phyloP scores from a whole-genome alignment of 35 echinoderm and acorn worm species.

The Lytechinus variegatus region DNA sequence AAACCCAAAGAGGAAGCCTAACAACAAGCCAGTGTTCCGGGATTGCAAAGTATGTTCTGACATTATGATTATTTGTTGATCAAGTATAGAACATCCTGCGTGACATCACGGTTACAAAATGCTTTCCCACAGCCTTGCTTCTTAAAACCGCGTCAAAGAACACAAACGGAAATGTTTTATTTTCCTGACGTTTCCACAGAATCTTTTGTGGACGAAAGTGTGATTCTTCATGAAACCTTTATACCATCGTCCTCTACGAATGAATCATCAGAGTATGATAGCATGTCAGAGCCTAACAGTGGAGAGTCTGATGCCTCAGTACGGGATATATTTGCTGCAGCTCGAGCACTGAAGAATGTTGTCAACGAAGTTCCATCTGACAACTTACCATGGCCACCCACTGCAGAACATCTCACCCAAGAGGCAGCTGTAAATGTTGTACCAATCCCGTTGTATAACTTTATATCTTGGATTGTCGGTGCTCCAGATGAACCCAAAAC shows the following conservation, averaged over 20 bases:
- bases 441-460: neutral
- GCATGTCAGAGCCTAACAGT: neutral
- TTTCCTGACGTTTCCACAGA: neutral
- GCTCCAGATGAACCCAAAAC: neutral
- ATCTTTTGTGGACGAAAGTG: neutral
- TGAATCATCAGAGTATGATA: neutral
- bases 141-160: neutral
- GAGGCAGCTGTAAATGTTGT: neutral
- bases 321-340: neutral
- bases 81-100: too few species aligned
- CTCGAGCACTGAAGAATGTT: neutral
- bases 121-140: constrained; percentile 28
- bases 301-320: neutral
- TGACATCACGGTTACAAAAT: neutral
- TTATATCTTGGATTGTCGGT: neutral
- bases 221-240: neutral
- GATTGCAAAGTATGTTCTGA: too few species aligned
- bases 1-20: too few species aligned
- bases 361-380: neutral
- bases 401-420: neutral
- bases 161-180: neutral
- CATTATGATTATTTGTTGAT: too few species aligned
- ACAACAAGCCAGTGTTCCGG: too few species aligned
- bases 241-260: neutral
- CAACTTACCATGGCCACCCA: neutral